A percentile compares a stretch with the other conserved stretches of the same genome.
Evolutionary conservation across 2,888 invertebrate species (phyloP).

Genomic region (Hybos culiciformis): DNA sequence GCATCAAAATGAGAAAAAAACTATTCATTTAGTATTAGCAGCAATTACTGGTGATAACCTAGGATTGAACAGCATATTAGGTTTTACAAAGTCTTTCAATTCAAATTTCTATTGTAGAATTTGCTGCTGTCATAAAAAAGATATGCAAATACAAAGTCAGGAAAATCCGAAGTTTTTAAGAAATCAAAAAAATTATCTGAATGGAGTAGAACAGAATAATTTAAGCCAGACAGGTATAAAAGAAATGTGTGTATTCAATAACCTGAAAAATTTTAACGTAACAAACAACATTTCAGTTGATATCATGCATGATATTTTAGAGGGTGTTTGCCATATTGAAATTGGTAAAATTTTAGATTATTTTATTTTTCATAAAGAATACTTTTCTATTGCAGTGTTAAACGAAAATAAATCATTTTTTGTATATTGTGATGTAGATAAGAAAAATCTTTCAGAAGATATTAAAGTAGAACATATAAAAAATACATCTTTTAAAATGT

Average conservation of each 20-base stretch:
- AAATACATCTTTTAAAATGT: conserved; percentile 9
- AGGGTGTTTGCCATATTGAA: conserved; percentile 12
- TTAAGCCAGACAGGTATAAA: conserved; percentile 4
- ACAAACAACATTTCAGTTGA: conserved; percentile 7
- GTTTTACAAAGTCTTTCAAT: conserved; percentile 1
- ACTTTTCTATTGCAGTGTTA: conserved; percentile 6
- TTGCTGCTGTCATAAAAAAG: conserved; percentile 5
- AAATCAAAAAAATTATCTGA: conserved; percentile 2
- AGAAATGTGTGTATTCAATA: conserved; percentile 3
- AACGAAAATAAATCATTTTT: conserved; percentile 7
- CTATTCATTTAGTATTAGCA: conserved; percentile 1
- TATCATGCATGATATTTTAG: conserved; percentile 14
- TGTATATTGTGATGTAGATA: conserved; percentile 5
- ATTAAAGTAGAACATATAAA: conserved; percentile 7
- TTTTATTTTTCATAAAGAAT: conserved; percentile 9
- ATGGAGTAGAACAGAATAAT: not conserved
- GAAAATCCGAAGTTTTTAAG: conserved; percentile 6
- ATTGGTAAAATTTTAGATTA: conserved; percentile 7
- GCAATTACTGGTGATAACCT: conserved; percentile 5
- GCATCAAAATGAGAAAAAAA: not conserved
- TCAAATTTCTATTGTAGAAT: conserved; percentile 3
- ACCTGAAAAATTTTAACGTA: conserved; percentile 12
- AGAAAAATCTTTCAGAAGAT: not conserved
- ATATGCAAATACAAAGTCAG: conserved; percentile 3
- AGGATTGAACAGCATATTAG: conserved; percentile 5